Evolutionary conservation across 2,888 invertebrate species (phyloP), one percentile per base, ranked within the genome.

Genomic region (Mongoloraphidia duomilia): DNA sequence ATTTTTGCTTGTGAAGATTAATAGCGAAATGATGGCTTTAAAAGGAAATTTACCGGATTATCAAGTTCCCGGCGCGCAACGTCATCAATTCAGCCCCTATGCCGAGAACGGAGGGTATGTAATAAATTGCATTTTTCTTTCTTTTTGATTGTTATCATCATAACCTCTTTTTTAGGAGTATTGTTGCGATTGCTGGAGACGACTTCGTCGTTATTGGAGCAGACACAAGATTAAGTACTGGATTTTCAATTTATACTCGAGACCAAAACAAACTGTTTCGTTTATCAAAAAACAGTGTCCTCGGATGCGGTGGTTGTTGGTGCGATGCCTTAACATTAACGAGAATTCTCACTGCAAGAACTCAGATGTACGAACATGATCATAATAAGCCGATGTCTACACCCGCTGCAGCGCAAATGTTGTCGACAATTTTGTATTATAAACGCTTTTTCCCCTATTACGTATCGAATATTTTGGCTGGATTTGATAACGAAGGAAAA

Each of bases 391-490:
- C 79, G 2, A 96, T 96, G 90, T 76, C 86, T 1, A 91, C 96
- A 0, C 82, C 86, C 47, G 95, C 96, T 2, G 79, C 90, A 5
- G 93, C 97, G 3, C 95, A 97, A 68, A 88, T 98, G 88, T 70
- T 98, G 12, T 90, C 96, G 1, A 94, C 92, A 5, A 84, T 94
- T 74, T 74, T 99, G 58, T 98, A 98, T 65, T 88, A 93, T 66
- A 89, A 92, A 60, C 79, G 98, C 49, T 98, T 99, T 70, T 99
- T 99, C 69, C 98, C 98, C 0, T 97, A 96, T 67, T 98, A 96
- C 63, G 86, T 96, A 17, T 89, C 91, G 34, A 96, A 95, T 63
- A 80, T 97, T 43, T 70, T 99, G 48, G 97, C 90, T 46, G 98
- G 98, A 0, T 65, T 98, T 47, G 95, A 97, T 69, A 79, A 79